Conservation (phyloP, 2,113 vertebrate genomes). For the Eurystomus gularis region DNA sequence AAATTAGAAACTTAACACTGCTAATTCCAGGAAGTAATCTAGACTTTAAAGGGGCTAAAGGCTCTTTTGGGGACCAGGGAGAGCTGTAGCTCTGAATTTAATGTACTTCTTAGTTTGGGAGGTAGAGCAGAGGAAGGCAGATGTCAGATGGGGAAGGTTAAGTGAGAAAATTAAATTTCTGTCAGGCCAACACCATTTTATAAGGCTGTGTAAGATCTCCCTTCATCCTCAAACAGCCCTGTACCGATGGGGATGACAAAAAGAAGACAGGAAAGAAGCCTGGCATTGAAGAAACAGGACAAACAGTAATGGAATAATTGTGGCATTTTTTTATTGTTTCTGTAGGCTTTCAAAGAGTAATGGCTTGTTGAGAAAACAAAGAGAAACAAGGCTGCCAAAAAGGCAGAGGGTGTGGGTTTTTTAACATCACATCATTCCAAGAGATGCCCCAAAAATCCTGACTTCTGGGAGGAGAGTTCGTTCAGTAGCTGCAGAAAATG, state of each 20-base stretch:
- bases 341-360: neutral
- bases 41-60: neutral
- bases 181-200: neutral
- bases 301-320: too few relatives aligned
- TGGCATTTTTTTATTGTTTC: neutral
- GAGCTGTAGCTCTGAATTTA: too few relatives aligned
- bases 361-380: neutral
- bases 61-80: neutral
- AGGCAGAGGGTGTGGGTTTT: neutral
- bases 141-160: neutral
- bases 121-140: neutral
- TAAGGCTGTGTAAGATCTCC: neutral
- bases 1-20: neutral
- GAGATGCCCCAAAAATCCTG: neutral
- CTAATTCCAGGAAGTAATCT: neutral
- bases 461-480: fast-evolving
- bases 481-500: neutral
- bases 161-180: neutral
- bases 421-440: neutral
- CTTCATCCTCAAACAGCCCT: neutral
- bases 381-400: neutral
- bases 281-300: neutral
- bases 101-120: neutral
- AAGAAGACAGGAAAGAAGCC: neutral
- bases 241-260: neutral